Evolutionary conservation across 2,113 vertebrate species (phyloP), one percentile per base, ranked within the genome.

Genomic region (Tenrec ecaudatus): DNA sequence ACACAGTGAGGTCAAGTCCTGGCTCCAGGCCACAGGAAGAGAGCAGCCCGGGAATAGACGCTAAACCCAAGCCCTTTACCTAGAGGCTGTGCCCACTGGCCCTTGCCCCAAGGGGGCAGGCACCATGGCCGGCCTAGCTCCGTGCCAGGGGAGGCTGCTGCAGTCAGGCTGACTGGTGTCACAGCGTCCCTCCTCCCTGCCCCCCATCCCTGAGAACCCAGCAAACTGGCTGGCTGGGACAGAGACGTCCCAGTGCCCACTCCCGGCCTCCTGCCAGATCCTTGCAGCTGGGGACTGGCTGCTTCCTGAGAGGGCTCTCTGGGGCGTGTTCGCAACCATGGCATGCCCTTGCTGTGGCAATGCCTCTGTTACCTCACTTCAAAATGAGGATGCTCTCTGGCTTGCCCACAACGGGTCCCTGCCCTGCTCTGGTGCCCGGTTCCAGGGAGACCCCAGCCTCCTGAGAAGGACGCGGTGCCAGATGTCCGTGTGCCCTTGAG

Each of bases 401-500:
- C 19, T 27, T 31, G 40, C 23, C 60, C 33, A 25, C 38, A 80
- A 80, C 40, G 83, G 58, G 14, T 60, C 47, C 66, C 31, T 1
- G 71, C 25, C 23, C 88, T 10, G 8, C 2, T 19, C 2, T 64
- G 31, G 31, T 71, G 38, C 58, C 4, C 25, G 79, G 58, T 31
- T 81, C 75, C 29, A n/a, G 62, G 58, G 60, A 64, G 68, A 29
- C 27, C 60, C 64, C 47, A 23, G 47, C 31, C 23, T 23, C 20
- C 6, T 0, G 10, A 85, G 57, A 66, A 22, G 60, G n/a, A 29
- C 19, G 12, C 33, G 33, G 4, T 31, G 0, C 2, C 2, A 12
- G 83, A 6, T 16, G 1, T 43, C 6, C 5, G 1, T 0, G 27
- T 25, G 12, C 69, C 7, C 0, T 22, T 27, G 29, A 23, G 23